A percentile compares a stretch with the other conserved stretches of the same genome.
Conservation (phyloP, 2,113 vertebrate genomes). For the Lanius ludovicianus region DNA sequence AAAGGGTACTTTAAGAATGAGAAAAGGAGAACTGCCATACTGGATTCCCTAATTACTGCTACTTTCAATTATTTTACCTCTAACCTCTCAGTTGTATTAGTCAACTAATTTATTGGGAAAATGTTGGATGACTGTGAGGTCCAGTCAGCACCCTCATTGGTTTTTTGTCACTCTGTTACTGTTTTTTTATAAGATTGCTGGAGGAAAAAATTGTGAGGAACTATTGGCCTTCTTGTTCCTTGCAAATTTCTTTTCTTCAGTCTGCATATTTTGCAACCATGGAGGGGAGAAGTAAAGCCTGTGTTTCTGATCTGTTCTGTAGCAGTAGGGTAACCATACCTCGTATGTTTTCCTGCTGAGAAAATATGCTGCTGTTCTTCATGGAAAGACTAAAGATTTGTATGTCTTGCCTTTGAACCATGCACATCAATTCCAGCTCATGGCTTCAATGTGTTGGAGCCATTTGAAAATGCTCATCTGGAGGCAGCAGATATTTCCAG, state of each 20-base stretch:
- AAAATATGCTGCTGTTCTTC: conserved; percentile 33
- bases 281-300: not conserved
- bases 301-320: not conserved
- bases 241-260: not conserved
- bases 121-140: not conserved
- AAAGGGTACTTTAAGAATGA: not conserved
- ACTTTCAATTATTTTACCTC: not conserved
- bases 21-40: not conserved
- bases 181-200: not conserved
- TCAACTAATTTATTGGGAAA: not conserved
- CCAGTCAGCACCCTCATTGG: not conserved
- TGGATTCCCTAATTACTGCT: not conserved
- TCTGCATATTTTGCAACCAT: not conserved
- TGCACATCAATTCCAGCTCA: not conserved
- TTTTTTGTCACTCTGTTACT: not conserved
- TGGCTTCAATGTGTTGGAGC: conserved; percentile 26
- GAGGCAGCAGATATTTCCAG: conserved; percentile 34
- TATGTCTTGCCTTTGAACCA: conserved; percentile 16
- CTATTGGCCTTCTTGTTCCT: not conserved
- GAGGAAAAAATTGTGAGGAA: not conserved
- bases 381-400: conserved; percentile 32
- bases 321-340: not conserved
- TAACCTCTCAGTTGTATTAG: not conserved
- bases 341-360: not conserved
- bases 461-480: conserved; percentile 35